A percentile compares a stretch with the other conserved stretches of the same genome.
These are phyloP conservation scores for Meiosimyza platycephala DNA, from an alignment of 2,888 invertebrate species.

Conservation along the genomic window DNA sequence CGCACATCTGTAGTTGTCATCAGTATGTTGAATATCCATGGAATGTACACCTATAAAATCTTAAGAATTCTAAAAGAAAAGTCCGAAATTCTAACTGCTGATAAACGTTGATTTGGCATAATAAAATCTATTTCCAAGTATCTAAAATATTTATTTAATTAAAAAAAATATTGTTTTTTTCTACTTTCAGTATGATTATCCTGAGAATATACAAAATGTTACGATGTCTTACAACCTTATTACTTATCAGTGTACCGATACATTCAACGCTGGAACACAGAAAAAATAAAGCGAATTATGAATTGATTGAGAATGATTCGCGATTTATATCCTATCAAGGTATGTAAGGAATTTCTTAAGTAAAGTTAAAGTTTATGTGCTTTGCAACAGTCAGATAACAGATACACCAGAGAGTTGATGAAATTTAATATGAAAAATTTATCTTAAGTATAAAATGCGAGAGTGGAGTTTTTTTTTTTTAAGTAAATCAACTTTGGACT, in stretches of 20 bases:
- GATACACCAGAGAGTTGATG: neutral
- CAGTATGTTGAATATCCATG: too few species aligned
- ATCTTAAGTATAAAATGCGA: neutral
- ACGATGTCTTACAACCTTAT: constrained; percentile 44
- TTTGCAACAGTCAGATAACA: neutral
- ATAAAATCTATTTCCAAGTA: constrained; percentile 35
- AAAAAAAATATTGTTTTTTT: neutral
- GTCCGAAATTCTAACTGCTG: too few species aligned
- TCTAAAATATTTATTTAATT: too few species aligned
- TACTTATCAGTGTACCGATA: constrained; percentile 39
- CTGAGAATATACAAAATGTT: constrained; percentile 53
- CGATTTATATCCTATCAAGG: constrained; percentile 67
- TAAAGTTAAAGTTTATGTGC: neutral
- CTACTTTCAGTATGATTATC: constrained; percentile 53
- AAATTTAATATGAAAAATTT: neutral
- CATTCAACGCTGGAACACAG: constrained; percentile 35
- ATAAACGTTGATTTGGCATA: too few species aligned
- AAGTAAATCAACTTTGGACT: too few species aligned
- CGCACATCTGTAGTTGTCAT: too few species aligned
- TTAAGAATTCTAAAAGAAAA: too few species aligned
- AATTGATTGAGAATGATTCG: constrained; percentile 63
- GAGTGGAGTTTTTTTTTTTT: too few species aligned
- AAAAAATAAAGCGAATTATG: constrained; percentile 51
- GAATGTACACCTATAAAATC: too few species aligned
- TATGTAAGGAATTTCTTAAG: constrained; percentile 46